Conservation (phyloP, 2,797 vertebrate species). For the Amblyopsis hoosieri region DNA sequence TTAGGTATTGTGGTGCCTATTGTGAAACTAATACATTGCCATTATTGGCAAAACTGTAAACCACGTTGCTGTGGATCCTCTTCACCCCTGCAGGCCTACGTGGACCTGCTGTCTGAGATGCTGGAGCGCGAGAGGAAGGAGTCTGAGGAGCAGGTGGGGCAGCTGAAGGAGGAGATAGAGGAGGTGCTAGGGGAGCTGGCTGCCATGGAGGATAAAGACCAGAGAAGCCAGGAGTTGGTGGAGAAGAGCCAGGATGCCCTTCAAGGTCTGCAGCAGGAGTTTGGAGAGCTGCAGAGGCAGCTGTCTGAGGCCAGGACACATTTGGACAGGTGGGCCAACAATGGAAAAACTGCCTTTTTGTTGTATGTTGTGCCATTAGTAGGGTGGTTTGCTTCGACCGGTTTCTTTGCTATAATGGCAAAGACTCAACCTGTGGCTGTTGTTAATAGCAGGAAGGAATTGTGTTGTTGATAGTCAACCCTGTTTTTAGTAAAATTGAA, state of each 20-base stretch:
- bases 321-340: constrained; percentile 79
- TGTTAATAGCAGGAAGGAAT: not conserved
- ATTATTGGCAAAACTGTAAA: not conserved
- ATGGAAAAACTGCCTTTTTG: not conserved
- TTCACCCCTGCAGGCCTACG: constrained; percentile 73
- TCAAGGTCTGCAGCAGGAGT: constrained; percentile 75
- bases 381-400: too few species aligned
- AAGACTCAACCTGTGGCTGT: too few species aligned
- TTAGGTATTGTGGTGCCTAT: too few species aligned
- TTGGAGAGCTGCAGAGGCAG: constrained; percentile 65
- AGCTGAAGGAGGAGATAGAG: constrained; percentile 84
- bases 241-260: constrained; percentile 67
- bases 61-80: not conserved
- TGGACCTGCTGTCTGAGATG: constrained; percentile 74
- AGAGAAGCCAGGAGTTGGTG: constrained; percentile 66
- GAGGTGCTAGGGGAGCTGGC: constrained; percentile 85
- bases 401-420: too few species aligned
- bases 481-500: constrained; percentile 70
- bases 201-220: constrained; percentile 81
- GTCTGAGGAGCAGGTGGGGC: constrained; percentile 77
- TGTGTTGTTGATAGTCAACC: not conserved
- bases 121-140: constrained; percentile 79
- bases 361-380: not conserved
- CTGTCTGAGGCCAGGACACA: constrained; percentile 65
- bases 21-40: not conserved